These are phyloP conservation scores for Daphoenositta chrysoptera DNA, from an alignment of 2,113 vertebrate genomes.

Conservation along the genomic window DNA sequence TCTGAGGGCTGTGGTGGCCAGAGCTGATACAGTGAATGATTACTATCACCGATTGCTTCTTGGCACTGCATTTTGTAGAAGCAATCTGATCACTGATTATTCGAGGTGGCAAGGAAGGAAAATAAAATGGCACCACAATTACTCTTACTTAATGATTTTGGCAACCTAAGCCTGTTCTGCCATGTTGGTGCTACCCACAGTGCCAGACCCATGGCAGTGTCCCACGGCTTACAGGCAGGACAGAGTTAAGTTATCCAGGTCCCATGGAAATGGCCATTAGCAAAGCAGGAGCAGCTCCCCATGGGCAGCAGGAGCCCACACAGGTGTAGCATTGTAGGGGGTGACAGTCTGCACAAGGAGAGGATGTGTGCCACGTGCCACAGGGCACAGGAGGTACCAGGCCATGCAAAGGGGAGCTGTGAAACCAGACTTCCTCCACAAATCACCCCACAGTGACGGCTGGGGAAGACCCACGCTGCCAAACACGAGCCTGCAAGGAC, in stretches of 20 bases:
- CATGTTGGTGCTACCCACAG: neutral
- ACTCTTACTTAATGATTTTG: neutral
- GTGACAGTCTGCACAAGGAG: neutral
- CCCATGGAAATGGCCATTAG: neutral
- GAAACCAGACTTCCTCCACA: neutral
- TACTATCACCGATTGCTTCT: neutral
- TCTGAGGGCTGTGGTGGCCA: neutral
- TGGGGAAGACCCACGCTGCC: neutral
- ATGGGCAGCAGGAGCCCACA: neutral
- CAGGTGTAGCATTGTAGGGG: rapidly evolving
- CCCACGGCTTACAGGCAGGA: neutral
- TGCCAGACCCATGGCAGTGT: rapidly evolving
- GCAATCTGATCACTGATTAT: neutral
- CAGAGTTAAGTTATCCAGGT: neutral
- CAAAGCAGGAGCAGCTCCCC: neutral
- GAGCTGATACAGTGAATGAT: neutral
- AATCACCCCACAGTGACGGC: neutral
- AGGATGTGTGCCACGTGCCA: rapidly evolving
- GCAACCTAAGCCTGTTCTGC: neutral
- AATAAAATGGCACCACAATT: neutral
- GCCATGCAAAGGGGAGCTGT: rapidly evolving
- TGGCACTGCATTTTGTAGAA: neutral
- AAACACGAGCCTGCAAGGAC: neutral
- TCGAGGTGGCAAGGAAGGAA: neutral
- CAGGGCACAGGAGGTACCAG: rapidly evolving